phyloP scores from a whole-genome alignment of 2,888 invertebrate genomes.

The Agonopterix alstromeriana region DNA sequence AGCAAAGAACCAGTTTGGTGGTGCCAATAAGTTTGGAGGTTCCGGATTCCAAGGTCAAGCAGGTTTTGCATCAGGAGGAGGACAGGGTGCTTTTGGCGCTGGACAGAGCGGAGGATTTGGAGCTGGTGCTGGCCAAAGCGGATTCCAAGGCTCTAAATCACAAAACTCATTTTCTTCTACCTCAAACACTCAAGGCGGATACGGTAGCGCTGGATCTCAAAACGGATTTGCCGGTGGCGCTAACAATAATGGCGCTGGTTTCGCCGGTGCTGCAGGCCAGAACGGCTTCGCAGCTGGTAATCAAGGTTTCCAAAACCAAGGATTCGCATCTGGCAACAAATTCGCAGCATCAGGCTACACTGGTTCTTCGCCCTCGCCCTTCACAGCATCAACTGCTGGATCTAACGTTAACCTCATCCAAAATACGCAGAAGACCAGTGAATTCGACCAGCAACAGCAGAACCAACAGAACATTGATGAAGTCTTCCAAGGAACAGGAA shows the following conservation, averaged over 20 bases:
- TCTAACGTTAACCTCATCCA: conserved; percentile 54
- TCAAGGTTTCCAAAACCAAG: conserved; percentile 13
- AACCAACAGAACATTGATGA: conserved; percentile 53
- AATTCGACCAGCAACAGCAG: conserved; percentile 53
- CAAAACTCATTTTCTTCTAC: too few relatives aligned
- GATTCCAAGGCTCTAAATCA: not conserved
- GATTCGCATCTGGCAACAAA: conserved; percentile 25
- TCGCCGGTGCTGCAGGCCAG: conserved; percentile 1
- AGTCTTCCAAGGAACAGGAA: conserved; percentile 48
- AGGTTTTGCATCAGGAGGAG: conserved; percentile 11
- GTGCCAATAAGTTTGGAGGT: conserved; percentile 19
- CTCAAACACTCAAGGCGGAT: not conserved
- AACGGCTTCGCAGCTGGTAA: conserved; percentile 7
- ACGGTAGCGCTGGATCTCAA: not conserved
- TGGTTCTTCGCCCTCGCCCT: conserved; percentile 58
- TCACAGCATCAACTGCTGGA: conserved; percentile 41
- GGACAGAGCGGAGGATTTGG: not conserved
- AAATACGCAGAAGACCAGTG: conserved; percentile 42
- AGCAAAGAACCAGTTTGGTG: conserved; percentile 48
- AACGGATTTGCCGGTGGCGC: conserved; percentile 8
- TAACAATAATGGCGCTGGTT: not conserved
- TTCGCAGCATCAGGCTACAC: conserved; percentile 39
- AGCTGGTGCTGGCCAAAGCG: conserved; percentile 3
- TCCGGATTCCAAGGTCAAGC: conserved; percentile 15
- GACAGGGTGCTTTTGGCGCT: conserved; percentile 7